Percentiles rank a stretch among this genome's conserved stretches.
Evolutionary conservation across 2,888 invertebrate species (phyloP).

Genomic region (Anagyrus pseudococci): DNA sequence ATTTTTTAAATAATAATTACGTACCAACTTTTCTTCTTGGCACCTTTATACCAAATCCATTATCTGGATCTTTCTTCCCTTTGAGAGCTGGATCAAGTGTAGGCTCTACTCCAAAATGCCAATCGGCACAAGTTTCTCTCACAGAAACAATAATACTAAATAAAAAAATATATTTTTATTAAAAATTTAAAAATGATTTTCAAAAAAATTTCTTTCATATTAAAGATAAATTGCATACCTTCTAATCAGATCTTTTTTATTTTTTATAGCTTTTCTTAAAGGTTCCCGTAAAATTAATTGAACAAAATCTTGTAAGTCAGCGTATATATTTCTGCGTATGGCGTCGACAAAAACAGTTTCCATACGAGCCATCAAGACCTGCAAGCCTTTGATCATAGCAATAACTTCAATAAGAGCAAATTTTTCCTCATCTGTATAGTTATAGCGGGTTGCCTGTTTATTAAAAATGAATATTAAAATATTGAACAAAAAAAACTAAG

Average conservation of each 20-base stretch:
- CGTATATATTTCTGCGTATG: conserved; percentile 89
- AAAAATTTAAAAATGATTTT: conserved; percentile 3
- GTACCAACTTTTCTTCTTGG: conserved; percentile 91
- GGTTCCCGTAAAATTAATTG: conserved; percentile 90
- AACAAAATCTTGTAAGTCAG: conserved; percentile 96
- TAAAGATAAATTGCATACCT: conserved; percentile 63
- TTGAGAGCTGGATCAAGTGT: conserved; percentile 89
- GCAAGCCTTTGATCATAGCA: conserved; percentile 98
- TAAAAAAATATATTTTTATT: conserved; percentile 29
- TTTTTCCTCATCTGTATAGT: conserved; percentile 96
- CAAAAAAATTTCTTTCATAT: conserved; percentile 1
- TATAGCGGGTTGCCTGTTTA: conserved; percentile 89
- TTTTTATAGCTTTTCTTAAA: conserved; percentile 93
- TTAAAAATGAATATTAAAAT: conserved; percentile 30
- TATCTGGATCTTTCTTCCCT: conserved; percentile 93
- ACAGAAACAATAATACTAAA: conserved; percentile 94
- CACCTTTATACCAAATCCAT: conserved; percentile 90
- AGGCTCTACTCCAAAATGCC: conserved; percentile 91
- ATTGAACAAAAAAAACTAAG: background rate
- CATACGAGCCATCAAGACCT: conserved; percentile 95
- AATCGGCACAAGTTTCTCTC: conserved; percentile 96
- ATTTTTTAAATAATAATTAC: conserved; percentile 52
- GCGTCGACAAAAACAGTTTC: conserved; percentile 95
- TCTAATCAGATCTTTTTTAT: conserved; percentile 93
- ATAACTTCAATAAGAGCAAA: conserved; percentile 97